Conservation (phyloP, 2,888 invertebrate genomes). For the Acrobasis consociella region DNA sequence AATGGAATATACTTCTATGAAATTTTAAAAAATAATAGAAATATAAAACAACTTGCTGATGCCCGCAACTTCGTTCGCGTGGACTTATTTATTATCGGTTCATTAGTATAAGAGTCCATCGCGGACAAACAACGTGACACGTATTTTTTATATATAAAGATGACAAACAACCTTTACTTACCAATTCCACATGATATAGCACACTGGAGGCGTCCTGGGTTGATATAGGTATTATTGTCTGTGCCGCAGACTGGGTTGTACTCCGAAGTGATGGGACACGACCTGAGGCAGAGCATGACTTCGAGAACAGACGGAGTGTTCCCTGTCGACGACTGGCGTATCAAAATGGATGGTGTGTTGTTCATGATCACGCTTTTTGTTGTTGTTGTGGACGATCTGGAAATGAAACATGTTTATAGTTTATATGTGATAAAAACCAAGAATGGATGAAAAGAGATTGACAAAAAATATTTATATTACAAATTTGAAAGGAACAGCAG, state of each 20-base stretch:
- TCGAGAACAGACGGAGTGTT: constrained; percentile 9
- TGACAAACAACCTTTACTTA: constrained; percentile 34
- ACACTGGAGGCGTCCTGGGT: constrained; percentile 47
- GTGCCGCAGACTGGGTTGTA: constrained; percentile 50
- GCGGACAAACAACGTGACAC: constrained; percentile 41
- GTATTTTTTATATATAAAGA: too few relatives aligned
- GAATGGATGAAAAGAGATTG: too few relatives aligned
- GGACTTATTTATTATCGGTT: too few relatives aligned
- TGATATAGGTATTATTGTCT: constrained; percentile 47
- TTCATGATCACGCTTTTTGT: not conserved
- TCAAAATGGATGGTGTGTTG: constrained; percentile 1
- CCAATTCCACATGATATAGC: constrained; percentile 49
- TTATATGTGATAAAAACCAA: too few relatives aligned
- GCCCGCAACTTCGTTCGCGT: too few relatives aligned
- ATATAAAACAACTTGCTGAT: too few relatives aligned
- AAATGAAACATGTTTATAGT: not conserved
- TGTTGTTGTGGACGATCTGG: constrained; percentile 13
- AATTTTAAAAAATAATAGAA: too few relatives aligned
- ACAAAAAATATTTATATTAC: too few relatives aligned
- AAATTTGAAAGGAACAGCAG: too few relatives aligned
- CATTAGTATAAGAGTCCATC: too few relatives aligned
- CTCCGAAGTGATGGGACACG: constrained; percentile 39
- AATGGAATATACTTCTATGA: too few relatives aligned
- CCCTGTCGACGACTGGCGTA: constrained; percentile 10
- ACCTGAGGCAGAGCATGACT: constrained; percentile 11